phyloP scores from a whole-genome alignment of 2,797 vertebrate species.

The Poeciliopsis turneri region DNA sequence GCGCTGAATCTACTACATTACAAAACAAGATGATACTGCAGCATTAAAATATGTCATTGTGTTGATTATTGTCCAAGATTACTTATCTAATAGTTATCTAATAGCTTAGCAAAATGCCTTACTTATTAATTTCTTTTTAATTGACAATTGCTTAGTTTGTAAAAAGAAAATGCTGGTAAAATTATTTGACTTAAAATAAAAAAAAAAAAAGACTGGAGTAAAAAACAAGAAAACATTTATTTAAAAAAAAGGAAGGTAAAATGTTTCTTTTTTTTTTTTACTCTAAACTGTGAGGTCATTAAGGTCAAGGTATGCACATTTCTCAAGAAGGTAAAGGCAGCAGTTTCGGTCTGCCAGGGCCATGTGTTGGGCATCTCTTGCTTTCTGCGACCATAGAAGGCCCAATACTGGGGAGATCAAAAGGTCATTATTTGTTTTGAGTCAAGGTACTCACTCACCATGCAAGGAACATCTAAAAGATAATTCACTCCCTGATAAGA shows the following conservation, averaged over 20 bases:
- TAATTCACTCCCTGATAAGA: no score
- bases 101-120: not conserved
- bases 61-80: not conserved
- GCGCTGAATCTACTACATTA: not conserved
- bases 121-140: not conserved
- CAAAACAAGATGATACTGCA: not conserved
- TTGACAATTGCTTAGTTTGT: not conserved
- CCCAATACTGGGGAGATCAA: not conserved
- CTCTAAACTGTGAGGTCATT: not conserved
- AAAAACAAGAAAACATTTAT: not conserved
- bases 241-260: not conserved
- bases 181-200: not conserved
- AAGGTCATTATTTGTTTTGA: not conserved
- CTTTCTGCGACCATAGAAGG: not conserved
- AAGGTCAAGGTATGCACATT: not conserved
- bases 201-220: not conserved
- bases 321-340: not conserved
- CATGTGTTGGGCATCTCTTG: not conserved
- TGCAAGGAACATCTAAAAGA: not conserved
- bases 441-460: not conserved
- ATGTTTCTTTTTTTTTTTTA: not conserved
- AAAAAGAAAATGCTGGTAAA: not conserved
- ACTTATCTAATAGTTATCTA: not conserved
- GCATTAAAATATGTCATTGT: not conserved
- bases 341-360: not conserved